Percentiles rank a stretch among this genome's conserved stretches.
These are phyloP conservation scores for Salminus brasiliensis DNA, from an alignment of 2,113 vertebrate genomes.

Conservation along the genomic window DNA sequence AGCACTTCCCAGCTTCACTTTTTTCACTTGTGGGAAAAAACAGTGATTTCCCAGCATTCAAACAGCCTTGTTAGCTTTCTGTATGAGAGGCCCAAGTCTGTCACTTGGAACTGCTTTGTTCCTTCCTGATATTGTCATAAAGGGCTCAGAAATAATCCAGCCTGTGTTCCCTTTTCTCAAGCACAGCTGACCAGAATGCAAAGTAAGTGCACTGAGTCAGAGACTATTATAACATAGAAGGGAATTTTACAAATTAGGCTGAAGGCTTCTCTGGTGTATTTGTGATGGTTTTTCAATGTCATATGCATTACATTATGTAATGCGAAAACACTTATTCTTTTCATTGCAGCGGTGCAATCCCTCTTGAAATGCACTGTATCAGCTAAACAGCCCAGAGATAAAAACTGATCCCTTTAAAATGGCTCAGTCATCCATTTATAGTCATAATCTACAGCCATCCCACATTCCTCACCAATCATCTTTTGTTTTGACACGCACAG, in stretches of 20 bases:
- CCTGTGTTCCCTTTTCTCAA: slow-evolving; percentile 44
- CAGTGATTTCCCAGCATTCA: not conserved
- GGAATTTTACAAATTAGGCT: not conserved
- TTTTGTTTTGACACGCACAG: slow-evolving; percentile 31
- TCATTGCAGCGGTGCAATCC: too few relatives aligned
- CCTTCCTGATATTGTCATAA: slow-evolving; percentile 62
- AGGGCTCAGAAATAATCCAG: slow-evolving; percentile 47
- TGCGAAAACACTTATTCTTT: too few relatives aligned
- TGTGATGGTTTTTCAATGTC: too few relatives aligned
- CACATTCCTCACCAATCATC: slow-evolving; percentile 30
- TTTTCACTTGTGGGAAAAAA: not conserved
- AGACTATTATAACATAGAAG: not conserved
- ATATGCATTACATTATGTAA: too few relatives aligned
- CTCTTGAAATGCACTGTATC: too few relatives aligned
- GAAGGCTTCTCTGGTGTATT: too few relatives aligned
- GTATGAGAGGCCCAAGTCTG: slow-evolving; percentile 4
- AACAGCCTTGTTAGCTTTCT: slow-evolving; percentile 3
- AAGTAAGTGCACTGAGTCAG: not conserved
- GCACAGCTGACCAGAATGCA: slow-evolving; percentile 48
- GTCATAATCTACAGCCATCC: slow-evolving; percentile 22
- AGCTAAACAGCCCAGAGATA: not conserved
- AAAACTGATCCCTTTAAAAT: not conserved
- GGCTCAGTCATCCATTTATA: slow-evolving; percentile 10
- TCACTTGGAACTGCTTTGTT: slow-evolving; percentile 43
- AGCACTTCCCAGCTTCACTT: not conserved